Percentiles rank a stretch among this genome's conserved stretches.
phyloP scores from a whole-genome alignment of 1,140 invertebrate genomes.

The Hyposmocoma kahamanoa region DNA sequence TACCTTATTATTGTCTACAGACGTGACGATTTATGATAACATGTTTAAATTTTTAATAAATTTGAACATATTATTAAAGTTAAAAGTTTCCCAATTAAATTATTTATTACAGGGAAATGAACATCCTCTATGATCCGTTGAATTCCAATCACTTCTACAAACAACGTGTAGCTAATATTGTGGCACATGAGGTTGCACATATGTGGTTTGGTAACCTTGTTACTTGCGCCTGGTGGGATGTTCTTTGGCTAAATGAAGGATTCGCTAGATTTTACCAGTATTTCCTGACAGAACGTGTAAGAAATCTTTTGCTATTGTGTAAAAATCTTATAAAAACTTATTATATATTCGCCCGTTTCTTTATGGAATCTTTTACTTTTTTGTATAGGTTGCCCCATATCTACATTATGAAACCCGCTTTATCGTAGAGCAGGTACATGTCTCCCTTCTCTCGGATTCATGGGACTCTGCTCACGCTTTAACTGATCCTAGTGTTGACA shows the following conservation, averaged over 20 bases:
- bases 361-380: slow-evolving; percentile 7
- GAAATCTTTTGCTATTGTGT: slow-evolving; percentile 7
- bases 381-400: slow-evolving; percentile 49
- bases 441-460: slow-evolving; percentile 79
- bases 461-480: slow-evolving; percentile 77
- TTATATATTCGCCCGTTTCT: too few relatives aligned
- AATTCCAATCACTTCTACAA: slow-evolving; percentile 63
- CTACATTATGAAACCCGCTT: slow-evolving; percentile 72
- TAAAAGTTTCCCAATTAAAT: slow-evolving; percentile 6
- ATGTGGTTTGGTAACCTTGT: slow-evolving; percentile 76
- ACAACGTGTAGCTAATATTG: slow-evolving; percentile 71
- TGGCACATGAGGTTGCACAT: slow-evolving; percentile 66
- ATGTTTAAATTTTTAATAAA: not conserved
- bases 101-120: slow-evolving; percentile 39
- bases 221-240: slow-evolving; percentile 80
- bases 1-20: not conserved
- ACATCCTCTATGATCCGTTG: slow-evolving; percentile 44
- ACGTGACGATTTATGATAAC: not conserved
- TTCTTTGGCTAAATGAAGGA: slow-evolving; percentile 81
- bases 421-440: slow-evolving; percentile 78
- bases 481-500: slow-evolving; percentile 65
- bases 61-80: not conserved
- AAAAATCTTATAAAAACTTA: too few relatives aligned
- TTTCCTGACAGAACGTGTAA: slow-evolving; percentile 74
- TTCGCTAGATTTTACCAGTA: slow-evolving; percentile 82